Conservation (phyloP, 2,113 vertebrate species). For the Calonectris borealis region DNA sequence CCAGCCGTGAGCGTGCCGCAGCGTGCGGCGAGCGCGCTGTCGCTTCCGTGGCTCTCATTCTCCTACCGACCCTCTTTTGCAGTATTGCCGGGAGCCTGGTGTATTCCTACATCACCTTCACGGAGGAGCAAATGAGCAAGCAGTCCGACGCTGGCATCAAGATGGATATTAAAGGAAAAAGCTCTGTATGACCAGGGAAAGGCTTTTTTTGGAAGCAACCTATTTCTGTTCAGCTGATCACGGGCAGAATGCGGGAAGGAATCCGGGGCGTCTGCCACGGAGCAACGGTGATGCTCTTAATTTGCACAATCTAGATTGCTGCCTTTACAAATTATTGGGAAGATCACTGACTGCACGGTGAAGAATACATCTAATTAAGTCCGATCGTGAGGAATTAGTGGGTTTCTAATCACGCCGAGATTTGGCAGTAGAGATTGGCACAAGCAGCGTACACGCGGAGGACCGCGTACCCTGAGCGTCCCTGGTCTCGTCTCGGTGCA, state of each 20-base stretch:
- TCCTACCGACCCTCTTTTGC: slow-evolving; percentile 6
- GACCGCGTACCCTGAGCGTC: not conserved
- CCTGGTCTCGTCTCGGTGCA: not conserved
- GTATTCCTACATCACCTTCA: slow-evolving; percentile 95
- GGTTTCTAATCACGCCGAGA: slow-evolving; percentile 28
- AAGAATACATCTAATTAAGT: not conserved
- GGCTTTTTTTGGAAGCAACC: not conserved
- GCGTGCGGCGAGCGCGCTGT: not conserved
- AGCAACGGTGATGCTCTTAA: not conserved
- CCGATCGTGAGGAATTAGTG: slow-evolving; percentile 27
- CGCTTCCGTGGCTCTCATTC: not conserved
- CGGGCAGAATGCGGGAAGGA: not conserved
- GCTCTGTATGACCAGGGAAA: slow-evolving; percentile 71
- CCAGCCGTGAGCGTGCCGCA: not conserved
- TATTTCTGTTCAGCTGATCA: not conserved
- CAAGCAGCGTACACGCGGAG: not conserved
- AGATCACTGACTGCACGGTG: not conserved
- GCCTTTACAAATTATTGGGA: slow-evolving; percentile 27
- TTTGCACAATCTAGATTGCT: slow-evolving; percentile 56
- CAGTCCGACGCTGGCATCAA: slow-evolving; percentile 69
- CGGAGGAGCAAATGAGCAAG: slow-evolving; percentile 86
- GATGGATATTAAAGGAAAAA: slow-evolving; percentile 81
- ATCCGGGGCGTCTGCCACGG: not conserved
- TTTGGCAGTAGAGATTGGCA: not conserved
- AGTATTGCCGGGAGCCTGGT: slow-evolving; percentile 96